phyloP scores from a whole-genome alignment of 2,888 invertebrate genomes.

The Thysanoteuthis rhombus region DNA sequence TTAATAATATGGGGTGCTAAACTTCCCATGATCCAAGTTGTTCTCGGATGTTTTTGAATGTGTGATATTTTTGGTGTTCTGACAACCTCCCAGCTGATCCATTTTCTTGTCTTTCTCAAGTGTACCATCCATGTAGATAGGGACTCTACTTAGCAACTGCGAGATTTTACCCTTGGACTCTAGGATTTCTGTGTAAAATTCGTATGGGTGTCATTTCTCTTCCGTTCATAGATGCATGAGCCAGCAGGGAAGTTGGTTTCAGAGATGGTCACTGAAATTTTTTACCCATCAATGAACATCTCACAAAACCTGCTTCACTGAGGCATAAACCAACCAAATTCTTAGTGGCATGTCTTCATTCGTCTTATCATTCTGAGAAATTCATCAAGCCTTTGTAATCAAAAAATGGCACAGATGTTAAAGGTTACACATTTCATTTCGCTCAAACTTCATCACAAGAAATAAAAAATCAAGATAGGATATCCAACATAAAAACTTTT shows the following conservation, averaged over 20 bases:
- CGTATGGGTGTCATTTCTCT: neutral
- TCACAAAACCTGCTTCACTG: slow-evolving; percentile 24
- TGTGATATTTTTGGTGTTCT: too few species aligned
- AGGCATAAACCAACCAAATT: neutral
- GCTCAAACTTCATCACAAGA: neutral
- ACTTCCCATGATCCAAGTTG: too few species aligned
- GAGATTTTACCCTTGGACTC: too few species aligned
- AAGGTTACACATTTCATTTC: neutral
- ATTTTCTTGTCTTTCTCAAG: too few species aligned
- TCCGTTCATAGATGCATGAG: neutral
- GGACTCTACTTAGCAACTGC: too few species aligned
- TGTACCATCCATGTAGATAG: too few species aligned
- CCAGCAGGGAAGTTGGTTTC: slow-evolving; percentile 22
- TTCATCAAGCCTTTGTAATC: neutral
- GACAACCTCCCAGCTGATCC: too few species aligned
- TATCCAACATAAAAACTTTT: neutral
- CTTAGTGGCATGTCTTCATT: neutral
- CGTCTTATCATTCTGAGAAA: neutral
- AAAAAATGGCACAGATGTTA: neutral
- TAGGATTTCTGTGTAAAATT: neutral
- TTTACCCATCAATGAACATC: slow-evolving; percentile 18
- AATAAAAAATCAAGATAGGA: too few species aligned
- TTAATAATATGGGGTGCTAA: too few species aligned
- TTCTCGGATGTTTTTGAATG: too few species aligned
- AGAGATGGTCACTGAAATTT: slow-evolving; percentile 24